A percentile compares a stretch with the other conserved stretches of the same genome.
Conservation (phyloP, 1,140 invertebrate genomes). For the Macrosteles quadrilineatus region DNA sequence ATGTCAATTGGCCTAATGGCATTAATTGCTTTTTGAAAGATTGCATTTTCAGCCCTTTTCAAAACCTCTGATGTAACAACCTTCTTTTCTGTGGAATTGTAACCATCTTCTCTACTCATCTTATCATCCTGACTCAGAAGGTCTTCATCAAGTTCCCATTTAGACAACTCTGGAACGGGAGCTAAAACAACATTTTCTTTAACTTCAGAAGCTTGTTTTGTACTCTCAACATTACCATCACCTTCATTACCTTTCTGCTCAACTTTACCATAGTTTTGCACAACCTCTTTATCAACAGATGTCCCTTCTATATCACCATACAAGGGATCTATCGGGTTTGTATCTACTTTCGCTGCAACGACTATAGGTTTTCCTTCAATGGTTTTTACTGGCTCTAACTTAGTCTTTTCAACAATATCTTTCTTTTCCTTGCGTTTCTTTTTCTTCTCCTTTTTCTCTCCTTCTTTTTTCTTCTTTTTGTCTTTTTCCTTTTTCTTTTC, state of each 20-base stretch:
- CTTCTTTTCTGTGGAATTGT: slow-evolving; percentile 43
- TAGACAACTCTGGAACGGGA: slow-evolving; percentile 73
- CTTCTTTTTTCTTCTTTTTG: slow-evolving; percentile 43
- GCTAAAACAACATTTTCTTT: slow-evolving; percentile 53
- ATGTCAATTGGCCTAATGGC: slow-evolving; percentile 60
- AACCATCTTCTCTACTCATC: slow-evolving; percentile 22
- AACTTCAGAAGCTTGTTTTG: slow-evolving; percentile 7
- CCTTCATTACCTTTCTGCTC: slow-evolving; percentile 26
- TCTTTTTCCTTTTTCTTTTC: slow-evolving; percentile 51
- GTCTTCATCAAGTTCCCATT: slow-evolving; percentile 86
- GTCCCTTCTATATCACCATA: slow-evolving; percentile 48
- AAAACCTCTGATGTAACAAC: slow-evolving; percentile 79
- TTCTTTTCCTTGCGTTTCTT: slow-evolving; percentile 34
- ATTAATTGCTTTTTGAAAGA: slow-evolving; percentile 83
- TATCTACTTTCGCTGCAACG: not conserved
- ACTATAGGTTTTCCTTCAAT: slow-evolving; percentile 10
- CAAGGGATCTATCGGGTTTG: slow-evolving; percentile 37
- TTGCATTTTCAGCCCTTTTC: slow-evolving; percentile 83
- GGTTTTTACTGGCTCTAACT: not conserved
- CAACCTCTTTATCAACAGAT: slow-evolving; percentile 45
- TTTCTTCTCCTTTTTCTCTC: slow-evolving; percentile 39
- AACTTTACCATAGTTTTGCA: slow-evolving; percentile 46
- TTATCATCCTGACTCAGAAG: slow-evolving; percentile 34
- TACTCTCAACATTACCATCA: too few relatives aligned
- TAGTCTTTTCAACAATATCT: slow-evolving; percentile 34